phyloP scores from a whole-genome alignment of 2,888 invertebrate genomes.

The Trissolcus japonicus region DNA sequence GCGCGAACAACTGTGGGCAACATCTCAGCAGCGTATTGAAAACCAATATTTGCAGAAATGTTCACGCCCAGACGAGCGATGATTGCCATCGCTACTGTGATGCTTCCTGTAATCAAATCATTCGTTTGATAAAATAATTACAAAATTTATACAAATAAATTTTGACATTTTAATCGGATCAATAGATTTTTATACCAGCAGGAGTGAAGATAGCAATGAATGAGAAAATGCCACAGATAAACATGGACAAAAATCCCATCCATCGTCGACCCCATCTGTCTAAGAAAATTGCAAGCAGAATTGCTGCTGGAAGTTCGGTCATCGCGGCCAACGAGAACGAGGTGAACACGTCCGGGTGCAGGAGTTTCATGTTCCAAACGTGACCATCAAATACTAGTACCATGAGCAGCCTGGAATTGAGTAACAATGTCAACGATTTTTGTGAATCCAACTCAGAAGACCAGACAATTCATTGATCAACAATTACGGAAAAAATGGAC shows the following conservation, averaged over 20 bases:
- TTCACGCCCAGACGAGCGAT: conserved; percentile 90
- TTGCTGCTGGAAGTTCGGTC: conserved; percentile 90
- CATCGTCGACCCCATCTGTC: conserved; percentile 90
- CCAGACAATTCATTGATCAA: neutral
- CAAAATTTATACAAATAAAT: neutral
- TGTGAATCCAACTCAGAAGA: no score
- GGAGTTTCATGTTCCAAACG: conserved; percentile 89
- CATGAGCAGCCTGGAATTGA: conserved; percentile 82
- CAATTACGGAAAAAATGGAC: neutral
- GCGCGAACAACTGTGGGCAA: conserved; percentile 92
- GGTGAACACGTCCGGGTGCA: conserved; percentile 87
- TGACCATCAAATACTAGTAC: conserved; percentile 92
- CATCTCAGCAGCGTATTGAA: conserved; percentile 92
- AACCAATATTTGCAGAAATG: conserved; percentile 92
- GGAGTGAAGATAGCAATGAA: conserved; percentile 86
- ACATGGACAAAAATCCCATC: conserved; percentile 90
- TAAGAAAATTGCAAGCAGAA: conserved; percentile 85
- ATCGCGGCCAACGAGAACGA: conserved; percentile 90
- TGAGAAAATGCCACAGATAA: conserved; percentile 87
- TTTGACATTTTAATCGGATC: neutral
- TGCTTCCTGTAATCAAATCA: conserved; percentile 78
- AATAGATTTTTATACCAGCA: conserved; percentile 78
- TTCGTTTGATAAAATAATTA: neutral
- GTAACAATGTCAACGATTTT: neutral
- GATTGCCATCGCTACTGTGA: conserved; percentile 87